These are phyloP conservation scores for Spisula solida DNA, from an alignment of 2,888 invertebrate genomes.

Conservation along the genomic window DNA sequence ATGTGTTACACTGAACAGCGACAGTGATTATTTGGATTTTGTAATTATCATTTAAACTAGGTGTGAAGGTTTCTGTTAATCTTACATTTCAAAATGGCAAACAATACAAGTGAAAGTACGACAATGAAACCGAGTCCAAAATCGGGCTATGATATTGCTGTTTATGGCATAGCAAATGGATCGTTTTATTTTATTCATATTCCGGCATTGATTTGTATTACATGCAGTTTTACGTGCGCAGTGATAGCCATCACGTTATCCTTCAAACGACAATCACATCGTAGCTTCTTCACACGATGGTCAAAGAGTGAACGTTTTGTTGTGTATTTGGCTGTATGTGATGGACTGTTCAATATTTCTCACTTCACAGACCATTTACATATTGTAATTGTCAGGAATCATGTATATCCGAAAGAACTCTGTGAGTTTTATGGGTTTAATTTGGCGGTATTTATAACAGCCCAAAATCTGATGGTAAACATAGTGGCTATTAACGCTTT, in stretches of 20 bases:
- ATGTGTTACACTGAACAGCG: too few relatives aligned
- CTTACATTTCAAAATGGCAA: not conserved
- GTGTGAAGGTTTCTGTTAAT: too few relatives aligned
- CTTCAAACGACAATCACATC: conserved; percentile 36
- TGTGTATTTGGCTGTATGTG: conserved; percentile 72
- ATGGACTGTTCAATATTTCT: conserved; percentile 71
- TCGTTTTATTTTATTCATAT: conserved; percentile 67
- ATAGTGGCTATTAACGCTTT: conserved; percentile 73
- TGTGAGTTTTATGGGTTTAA: conserved; percentile 74
- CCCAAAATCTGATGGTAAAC: conserved; percentile 74
- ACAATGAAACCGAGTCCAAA: not conserved
- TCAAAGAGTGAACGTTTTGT: conserved; percentile 73
- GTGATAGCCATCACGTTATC: conserved; percentile 58
- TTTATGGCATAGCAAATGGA: conserved; percentile 66
- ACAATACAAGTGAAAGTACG: not conserved
- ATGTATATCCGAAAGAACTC: conserved; percentile 67
- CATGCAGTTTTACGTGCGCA: conserved; percentile 59
- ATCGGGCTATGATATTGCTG: conserved; percentile 66
- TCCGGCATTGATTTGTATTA: conserved; percentile 66
- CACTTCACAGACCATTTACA: conserved; percentile 73
- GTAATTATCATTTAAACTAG: too few relatives aligned
- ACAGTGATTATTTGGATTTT: too few relatives aligned
- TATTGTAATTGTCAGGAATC: conserved; percentile 67
- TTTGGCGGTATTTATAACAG: conserved; percentile 70
- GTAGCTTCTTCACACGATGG: conserved; percentile 61